These are phyloP conservation scores for Actenoides hombroni DNA, from an alignment of 2,113 vertebrate species.

Conservation along the genomic window DNA sequence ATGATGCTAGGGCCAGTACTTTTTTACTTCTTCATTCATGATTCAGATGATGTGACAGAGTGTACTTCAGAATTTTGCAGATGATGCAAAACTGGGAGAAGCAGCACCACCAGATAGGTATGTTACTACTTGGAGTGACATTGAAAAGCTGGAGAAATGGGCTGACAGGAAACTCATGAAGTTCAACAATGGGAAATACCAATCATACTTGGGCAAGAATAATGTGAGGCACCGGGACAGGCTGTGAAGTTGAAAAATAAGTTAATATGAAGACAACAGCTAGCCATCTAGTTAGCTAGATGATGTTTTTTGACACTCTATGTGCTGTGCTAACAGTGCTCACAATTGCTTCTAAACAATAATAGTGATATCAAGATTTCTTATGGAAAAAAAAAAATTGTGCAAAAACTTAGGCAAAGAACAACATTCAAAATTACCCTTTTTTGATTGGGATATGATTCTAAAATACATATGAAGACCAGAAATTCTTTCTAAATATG, in stretches of 20 bases:
- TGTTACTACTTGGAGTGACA: not conserved
- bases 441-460: not conserved
- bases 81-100: not conserved
- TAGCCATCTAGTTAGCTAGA: not conserved
- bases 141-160: not conserved
- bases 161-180: not conserved
- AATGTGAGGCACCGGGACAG: not conserved
- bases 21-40: not conserved
- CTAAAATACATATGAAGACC: not conserved
- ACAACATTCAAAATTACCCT: fast-evolving
- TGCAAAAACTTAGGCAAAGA: not conserved
- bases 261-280: not conserved
- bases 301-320: not conserved
- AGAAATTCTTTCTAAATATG: not conserved
- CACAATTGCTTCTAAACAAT: not conserved
- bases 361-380: not conserved
- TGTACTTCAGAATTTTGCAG: not conserved
- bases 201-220: not conserved
- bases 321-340: not conserved
- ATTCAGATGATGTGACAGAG: not conserved
- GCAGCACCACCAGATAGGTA: not conserved
- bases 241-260: not conserved
- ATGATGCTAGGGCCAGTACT: not conserved
- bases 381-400: too few species aligned
- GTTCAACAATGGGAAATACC: not conserved